Base-by-base conservation (phyloP, 2,888 invertebrate species). In the Xanthorhoe designata region DNA sequence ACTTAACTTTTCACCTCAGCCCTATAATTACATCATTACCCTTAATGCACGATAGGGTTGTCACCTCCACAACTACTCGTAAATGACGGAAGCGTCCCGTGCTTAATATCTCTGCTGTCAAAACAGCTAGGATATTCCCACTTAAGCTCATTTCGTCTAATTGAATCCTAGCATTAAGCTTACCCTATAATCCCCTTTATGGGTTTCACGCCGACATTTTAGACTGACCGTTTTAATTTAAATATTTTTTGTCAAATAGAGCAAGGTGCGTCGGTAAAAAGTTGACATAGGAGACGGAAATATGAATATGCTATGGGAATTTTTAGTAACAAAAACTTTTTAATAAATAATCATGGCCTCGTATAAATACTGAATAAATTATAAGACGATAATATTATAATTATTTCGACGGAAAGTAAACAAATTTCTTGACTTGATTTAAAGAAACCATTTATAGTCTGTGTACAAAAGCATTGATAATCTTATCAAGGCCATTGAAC, bases 71-170 rank as follows among this genome's bases (percentile, higher is more conserved):
- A 71, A 79, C 66, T 66, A 74, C 73, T 68, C 71, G 78, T 82
- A 84, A 81, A 78, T 80, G 84, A 85, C 90, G 89, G 89, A 90
- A 90, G 88, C 81, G 77, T 82, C 83, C 79, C 85, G 79, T 81
- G 80, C 78, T 66, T 90, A 90, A 92, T 91, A 90, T 86, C 88
- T 87, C 81, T 82, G 89, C 90, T 91, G 93, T 93, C 93, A 92
- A 79, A 93, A 92, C 89, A 92, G 88, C 88, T 47, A 51, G 90
- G 92, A 92, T 90, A 89, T 85, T 62, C 57, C 86, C 87, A 92
- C 90, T 92, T 92, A 92, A 93, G 92, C 91, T 93, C 91, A 92
- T 93, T 92, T 87, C 92, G 76, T 85, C 86, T 92, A 93, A 93
- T 93, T 93, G 93, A 93, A 92, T 92, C 89, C 90, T 92, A 91